Percentiles rank a stretch among this genome's conserved stretches.
These are phyloP conservation scores for Lasioglossum villosulum DNA, from an alignment of 2,888 invertebrate species.

Conservation along the genomic window DNA sequence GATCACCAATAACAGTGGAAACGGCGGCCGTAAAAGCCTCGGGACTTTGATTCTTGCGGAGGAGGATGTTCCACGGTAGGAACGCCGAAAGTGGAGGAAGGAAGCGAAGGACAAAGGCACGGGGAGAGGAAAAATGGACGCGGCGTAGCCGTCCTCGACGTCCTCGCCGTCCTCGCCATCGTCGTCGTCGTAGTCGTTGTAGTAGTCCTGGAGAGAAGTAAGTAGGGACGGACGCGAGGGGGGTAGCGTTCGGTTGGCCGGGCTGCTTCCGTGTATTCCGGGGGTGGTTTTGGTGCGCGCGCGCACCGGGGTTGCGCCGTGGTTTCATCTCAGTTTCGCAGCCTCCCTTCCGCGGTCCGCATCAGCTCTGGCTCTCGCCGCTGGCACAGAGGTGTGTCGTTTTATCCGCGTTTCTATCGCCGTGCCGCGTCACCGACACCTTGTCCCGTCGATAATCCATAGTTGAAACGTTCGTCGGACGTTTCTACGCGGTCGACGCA, in stretches of 20 bases:
- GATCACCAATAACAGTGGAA: neutral
- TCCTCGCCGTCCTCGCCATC: neutral
- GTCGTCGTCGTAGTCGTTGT: conserved; percentile 25
- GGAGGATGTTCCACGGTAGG: conserved; percentile 27
- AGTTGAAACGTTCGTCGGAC: neutral
- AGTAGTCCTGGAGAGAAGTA: conserved; percentile 57
- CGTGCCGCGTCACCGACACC: conserved; percentile 8
- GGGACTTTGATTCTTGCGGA: conserved; percentile 2
- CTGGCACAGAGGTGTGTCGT: conserved; percentile 77
- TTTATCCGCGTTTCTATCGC: conserved; percentile 52
- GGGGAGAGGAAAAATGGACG: conserved; percentile 49
- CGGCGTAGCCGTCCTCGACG: conserved; percentile 5
- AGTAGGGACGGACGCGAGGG: conserved; percentile 49
- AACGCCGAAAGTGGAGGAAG: conserved; percentile 11
- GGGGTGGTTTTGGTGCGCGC: conserved; percentile 78
- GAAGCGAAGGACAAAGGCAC: conserved; percentile 32
- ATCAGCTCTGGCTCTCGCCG: conserved; percentile 73
- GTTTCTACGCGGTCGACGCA: neutral
- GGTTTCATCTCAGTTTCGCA: conserved; percentile 83
- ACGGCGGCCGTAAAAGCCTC: too few relatives aligned
- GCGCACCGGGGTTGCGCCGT: conserved; percentile 78
- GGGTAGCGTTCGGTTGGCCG: conserved; percentile 73
- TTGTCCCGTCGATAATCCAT: conserved; percentile 16
- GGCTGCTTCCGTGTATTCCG: conserved; percentile 77
- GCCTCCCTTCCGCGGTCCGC: conserved; percentile 83